Evolutionary conservation across 2,797 vertebrate species (phyloP), one percentile per base, ranked within the genome.

Genomic region (Psittacula echo): DNA sequence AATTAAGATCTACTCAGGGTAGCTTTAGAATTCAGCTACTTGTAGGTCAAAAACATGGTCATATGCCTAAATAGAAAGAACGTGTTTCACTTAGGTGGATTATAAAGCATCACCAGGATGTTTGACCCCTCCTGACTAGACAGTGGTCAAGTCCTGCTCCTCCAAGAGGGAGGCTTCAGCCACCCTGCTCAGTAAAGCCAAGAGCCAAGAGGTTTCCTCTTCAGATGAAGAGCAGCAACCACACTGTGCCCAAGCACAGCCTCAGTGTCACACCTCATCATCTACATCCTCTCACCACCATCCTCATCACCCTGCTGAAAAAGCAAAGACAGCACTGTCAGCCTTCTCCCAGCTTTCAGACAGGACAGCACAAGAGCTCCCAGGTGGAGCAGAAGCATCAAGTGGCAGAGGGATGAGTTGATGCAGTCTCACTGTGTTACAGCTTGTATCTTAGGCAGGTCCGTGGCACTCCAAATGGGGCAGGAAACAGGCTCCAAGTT

Each of bases 321-420:
- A 30, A 26, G 47, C 60, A 4, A 24, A 32, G 65, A 24, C 8
- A 1, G 27, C 0, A 11, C 77, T 15, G 22, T 2, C 39, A 1
- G n/a, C 5, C 66, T n/a, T 23, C 26, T 34, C 32, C 48, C 2
- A 4, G n/a, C 61, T 60, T 42, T 27, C 70, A 22, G 50, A 39
- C 13, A 17, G 73, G 37, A 4, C 56, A 21, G 41, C 44, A 41
- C 0, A 16, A 2, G 15, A 37, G 18, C 0, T 41, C 32, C 39
- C 20, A 13, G 3, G 17, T 1, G 13, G 42, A 76, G 41, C 45
- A 79, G 81, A 67, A 53, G 16, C 1, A 11, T 2, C 1, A 4
- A 39, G 8, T 2, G 15, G 22, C 51, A 85, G 13, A 73, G 1
- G 19, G 65, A 11, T 7, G 66, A 75, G 54, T 9, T 7, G 5